A percentile compares a stretch with the other conserved stretches of the same genome.
Conservation (phyloP, 2,113 vertebrate species). For the Xyliphius kryptos region DNA sequence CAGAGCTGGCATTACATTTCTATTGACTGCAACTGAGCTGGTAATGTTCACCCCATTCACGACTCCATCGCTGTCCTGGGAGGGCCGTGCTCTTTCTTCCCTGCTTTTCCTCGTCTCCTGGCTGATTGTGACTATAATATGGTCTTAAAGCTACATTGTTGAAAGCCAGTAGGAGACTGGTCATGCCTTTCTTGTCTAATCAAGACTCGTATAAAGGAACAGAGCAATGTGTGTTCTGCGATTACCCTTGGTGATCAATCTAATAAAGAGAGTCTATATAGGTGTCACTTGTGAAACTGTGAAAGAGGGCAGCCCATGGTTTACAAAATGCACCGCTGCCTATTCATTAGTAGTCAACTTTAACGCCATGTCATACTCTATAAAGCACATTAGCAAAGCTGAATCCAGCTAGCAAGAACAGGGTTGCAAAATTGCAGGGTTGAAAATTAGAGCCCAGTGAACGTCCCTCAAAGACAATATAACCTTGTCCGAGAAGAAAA, state of each 20-base stretch:
- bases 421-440: constrained; percentile 25
- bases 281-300: constrained; percentile 35
- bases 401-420: not conserved
- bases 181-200: constrained; percentile 40
- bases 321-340: constrained; percentile 21
- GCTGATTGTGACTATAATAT: constrained; percentile 32
- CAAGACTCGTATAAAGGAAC: constrained; percentile 16
- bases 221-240: constrained; percentile 24
- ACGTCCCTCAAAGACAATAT: constrained; percentile 30
- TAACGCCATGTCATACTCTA: constrained; percentile 20
- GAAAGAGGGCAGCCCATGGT: constrained; percentile 29
- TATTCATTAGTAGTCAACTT: constrained; percentile 20
- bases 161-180: constrained; percentile 21
- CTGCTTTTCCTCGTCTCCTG: constrained; percentile 14
- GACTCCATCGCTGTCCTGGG: not conserved
- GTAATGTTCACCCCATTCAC: not conserved
- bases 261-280: constrained; percentile 33
- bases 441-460: no score
- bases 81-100: constrained; percentile 2
- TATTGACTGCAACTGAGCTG: constrained; percentile 14
- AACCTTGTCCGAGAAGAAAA: constrained; percentile 28
- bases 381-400: constrained; percentile 21
- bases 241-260: constrained; percentile 31
- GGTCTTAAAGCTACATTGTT: constrained; percentile 34
- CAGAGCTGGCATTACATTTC: constrained; percentile 1